Evolutionary conservation across 2,888 invertebrate species (phyloP).

Genomic region (Xiphydria camelus): DNA sequence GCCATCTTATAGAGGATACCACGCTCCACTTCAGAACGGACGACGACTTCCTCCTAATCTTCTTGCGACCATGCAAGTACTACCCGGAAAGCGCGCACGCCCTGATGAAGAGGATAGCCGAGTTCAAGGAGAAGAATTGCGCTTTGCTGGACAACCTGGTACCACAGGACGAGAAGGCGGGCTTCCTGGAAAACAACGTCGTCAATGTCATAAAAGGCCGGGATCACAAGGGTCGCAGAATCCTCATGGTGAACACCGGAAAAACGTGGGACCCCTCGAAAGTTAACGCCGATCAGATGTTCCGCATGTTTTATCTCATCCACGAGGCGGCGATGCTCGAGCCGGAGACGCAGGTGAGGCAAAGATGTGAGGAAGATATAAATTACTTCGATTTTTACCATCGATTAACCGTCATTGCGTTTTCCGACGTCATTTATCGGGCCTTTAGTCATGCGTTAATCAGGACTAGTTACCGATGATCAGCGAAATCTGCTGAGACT

Average conservation of each 20-base stretch:
- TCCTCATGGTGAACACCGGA: conserved; percentile 75
- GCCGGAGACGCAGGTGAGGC: conserved; percentile 69
- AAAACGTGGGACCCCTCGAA: conserved; percentile 76
- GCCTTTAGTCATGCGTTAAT: neutral
- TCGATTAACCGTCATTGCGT: neutral
- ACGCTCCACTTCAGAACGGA: conserved; percentile 73
- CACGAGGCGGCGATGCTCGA: conserved; percentile 78
- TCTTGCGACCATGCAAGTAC: conserved; percentile 80
- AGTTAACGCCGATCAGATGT: conserved; percentile 74
- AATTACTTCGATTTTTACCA: neutral
- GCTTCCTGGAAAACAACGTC: conserved; percentile 72
- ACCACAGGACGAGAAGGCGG: conserved; percentile 69
- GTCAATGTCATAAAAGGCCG: conserved; percentile 77
- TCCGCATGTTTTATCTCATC: conserved; percentile 78
- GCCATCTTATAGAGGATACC: conserved; percentile 64
- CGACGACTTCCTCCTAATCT: conserved; percentile 77
- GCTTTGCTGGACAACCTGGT: conserved; percentile 67
- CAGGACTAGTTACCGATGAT: neutral
- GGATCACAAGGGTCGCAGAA: conserved; percentile 76
- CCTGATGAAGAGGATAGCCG: conserved; percentile 77
- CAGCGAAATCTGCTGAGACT: neutral
- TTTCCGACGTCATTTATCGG: neutral
- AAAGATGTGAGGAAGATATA: neutral
- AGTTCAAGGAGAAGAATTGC: conserved; percentile 74
- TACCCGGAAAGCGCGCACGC: conserved; percentile 80